Conservation (phyloP, 2,797 vertebrate genomes). For the Tiaroga cobitis region DNA sequence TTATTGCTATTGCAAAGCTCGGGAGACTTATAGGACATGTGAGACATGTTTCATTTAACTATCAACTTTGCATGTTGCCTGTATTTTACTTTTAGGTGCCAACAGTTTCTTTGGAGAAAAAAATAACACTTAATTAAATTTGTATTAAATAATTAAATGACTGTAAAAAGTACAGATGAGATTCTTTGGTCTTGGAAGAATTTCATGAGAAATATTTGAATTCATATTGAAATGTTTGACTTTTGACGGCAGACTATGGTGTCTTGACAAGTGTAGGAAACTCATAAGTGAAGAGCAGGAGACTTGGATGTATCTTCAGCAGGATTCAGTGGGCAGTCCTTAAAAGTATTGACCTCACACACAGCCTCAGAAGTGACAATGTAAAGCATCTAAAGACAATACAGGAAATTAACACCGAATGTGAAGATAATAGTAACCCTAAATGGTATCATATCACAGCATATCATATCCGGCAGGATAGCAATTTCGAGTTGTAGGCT, state of each 20-base stretch:
- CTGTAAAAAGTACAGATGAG: not conserved
- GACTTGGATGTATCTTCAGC: not conserved
- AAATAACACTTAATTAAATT: not conserved
- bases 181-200: not conserved
- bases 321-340: not conserved
- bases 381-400: not conserved
- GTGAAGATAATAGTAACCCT: not conserved
- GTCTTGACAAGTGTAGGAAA: not conserved
- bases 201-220: not conserved
- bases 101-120: not conserved
- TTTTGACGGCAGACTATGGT: not conserved
- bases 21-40: constrained; percentile 6
- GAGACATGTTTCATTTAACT: not conserved
- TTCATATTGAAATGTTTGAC: not conserved
- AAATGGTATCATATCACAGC: not conserved
- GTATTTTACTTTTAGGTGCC: not conserved
- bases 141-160: not conserved
- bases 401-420: not conserved
- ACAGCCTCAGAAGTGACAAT: not conserved
- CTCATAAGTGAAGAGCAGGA: not conserved
- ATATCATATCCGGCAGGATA: not conserved
- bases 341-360: not conserved
- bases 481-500: too few species aligned
- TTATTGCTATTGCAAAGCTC: constrained; percentile 11
- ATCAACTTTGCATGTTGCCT: not conserved